Base-by-base conservation (phyloP, 2,797 vertebrate species). In the Typhlichthys eigenmanni region DNA sequence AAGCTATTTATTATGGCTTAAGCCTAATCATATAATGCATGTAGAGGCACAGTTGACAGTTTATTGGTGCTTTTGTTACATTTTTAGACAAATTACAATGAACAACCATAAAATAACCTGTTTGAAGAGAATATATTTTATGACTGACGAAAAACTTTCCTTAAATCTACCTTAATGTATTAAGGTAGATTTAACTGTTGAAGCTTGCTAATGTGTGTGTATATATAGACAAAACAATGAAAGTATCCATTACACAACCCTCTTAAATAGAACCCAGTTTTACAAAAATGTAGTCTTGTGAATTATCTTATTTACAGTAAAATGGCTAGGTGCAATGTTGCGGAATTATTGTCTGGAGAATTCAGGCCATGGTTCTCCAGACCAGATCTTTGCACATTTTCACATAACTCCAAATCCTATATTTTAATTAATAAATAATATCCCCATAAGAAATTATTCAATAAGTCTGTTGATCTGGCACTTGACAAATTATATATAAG, bases 61-160 rank as follows among this genome's bases (percentile, higher is more conserved):
- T 19, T 54, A 6, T 12, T 54, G 17, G 19, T 5, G 62, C 66
- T 66, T 76, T 55, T 66, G 75, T 62, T 74, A 43, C 74, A 71
- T 73, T 50, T 62, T 71, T 71, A 65, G 79, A 70, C 66, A 76
- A 74, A 60, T 72, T 38, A 38, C 55, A 46, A 70, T 71, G 76
- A 64, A 65, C 62, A 80, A 62, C 66, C 74, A 52, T 34, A 8
- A 62, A 71, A 68, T 81, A 66, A 83, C 80, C 82, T 71, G 60
- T 60, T 78, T 86, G 71, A 76, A 78, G 63, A 68, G 74, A 84
- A 87, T 75, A 92, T 89, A 89, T 91, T 92, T 80, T 86, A 74
- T 75, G 76, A 85, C 84, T 88, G 86, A 79, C 66, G 3, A 24
- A 38, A 60, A 83, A 68, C 84, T 68, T 17, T 17, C 17, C 17